Base-by-base conservation (phyloP, 1,140 invertebrate genomes). In the Lepidurus couesii region DNA sequence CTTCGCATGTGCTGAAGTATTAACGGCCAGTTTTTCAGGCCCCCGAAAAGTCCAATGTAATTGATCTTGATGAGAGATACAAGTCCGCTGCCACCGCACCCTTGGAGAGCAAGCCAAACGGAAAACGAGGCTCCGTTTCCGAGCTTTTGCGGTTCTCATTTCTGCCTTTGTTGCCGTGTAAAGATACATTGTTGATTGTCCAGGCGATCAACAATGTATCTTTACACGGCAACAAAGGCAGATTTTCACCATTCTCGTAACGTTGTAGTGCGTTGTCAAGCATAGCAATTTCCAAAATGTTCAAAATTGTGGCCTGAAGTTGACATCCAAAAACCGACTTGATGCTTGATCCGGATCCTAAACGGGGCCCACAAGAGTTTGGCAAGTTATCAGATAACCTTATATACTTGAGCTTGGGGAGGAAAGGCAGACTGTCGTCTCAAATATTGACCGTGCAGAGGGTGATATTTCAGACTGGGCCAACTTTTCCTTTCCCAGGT, bases 321-420 rank as follows among this genome's bases (percentile, higher is more conserved):
- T 34, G 34, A 34, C 34, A 34, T 4, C 34, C 34, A 34, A 34
- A 34, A 34, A 65, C 53, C 21, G n/a, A 65, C 53, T n/a, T 65
- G 21, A 65, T 47, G 16, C 45, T 47, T 47, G 45, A 47, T 1
- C 53, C 21, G n/a, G 53, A 65, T 7, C 53, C 13, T 11, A 21
- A 65, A 13, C 53, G 21, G 53, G 53, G 53, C n/a, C 7, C 21
- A 16, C 13, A 65, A 7, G 7, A 65, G 9, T 13, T 65, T 65
- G 53, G 53, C 53, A 65, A 65, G 53, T 65, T 65, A 65, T 65
- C 53, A 65, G 53, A 65, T 65, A 65, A 65, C 53, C 53, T 21
- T 65, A 13, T 65, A 21, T 21, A 65, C n/a, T 65, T 65, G 53
- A 65, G 16, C 53, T 34, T n/a, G 53, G 53, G 53, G 53, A 65